phyloP scores from a whole-genome alignment of 1,140 invertebrate genomes.

The Cherax destructor region DNA sequence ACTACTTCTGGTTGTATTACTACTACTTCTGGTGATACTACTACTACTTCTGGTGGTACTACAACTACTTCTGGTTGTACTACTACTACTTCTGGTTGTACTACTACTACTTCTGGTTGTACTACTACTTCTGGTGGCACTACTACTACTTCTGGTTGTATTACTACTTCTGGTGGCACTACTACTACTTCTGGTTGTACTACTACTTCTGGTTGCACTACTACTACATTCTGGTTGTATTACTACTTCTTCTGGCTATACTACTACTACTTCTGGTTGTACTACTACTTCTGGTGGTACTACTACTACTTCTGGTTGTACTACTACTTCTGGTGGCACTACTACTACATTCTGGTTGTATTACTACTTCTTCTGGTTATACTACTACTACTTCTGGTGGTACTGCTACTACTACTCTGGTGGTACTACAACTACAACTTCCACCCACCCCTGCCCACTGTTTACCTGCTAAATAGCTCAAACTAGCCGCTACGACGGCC shows the following conservation, averaged over 20 bases:
- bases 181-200: neutral
- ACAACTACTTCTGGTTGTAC: too few relatives aligned
- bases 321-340: neutral
- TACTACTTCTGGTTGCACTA: neutral
- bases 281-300: neutral
- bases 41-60: neutral
- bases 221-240: neutral
- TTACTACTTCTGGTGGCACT: neutral
- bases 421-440: neutral
- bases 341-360: neutral
- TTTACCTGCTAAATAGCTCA: neutral
- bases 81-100: too few relatives aligned
- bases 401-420: too few relatives aligned
- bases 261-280: neutral
- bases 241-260: neutral
- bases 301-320: neutral
- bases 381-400: neutral
- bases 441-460: neutral
- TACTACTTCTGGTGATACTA: neutral
- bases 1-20: neutral
- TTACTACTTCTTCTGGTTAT: neutral
- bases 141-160: neutral
- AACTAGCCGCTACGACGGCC: neutral
- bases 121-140: neutral
- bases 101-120: too few relatives aligned